Evolutionary conservation across 1,140 invertebrate species (phyloP).

Genomic region (Samia ricini): DNA sequence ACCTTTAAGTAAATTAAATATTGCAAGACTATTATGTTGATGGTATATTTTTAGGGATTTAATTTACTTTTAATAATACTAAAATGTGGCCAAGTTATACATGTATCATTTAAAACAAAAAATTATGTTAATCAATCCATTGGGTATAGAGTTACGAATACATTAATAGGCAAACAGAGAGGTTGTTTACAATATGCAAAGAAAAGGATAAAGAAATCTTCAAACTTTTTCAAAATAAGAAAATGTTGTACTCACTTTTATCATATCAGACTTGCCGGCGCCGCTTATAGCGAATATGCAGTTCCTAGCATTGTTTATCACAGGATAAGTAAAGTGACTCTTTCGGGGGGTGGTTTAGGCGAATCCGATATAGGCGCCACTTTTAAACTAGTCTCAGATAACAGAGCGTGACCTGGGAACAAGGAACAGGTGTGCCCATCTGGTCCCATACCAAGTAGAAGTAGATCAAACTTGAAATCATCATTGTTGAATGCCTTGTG

Average conservation of each 20-base stretch:
- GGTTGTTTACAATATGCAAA: too few species aligned
- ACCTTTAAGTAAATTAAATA: too few species aligned
- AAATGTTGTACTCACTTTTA: constrained; percentile 83
- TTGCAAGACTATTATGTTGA: too few species aligned
- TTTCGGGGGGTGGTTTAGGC: constrained; percentile 94
- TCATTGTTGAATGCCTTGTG: constrained; percentile 80
- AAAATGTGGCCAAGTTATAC: too few species aligned
- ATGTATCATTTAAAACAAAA: too few species aligned
- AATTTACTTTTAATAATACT: too few species aligned
- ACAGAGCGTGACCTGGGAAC: constrained; percentile 91
- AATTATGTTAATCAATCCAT: too few species aligned
- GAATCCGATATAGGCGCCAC: constrained; percentile 94
- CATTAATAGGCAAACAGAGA: too few species aligned
- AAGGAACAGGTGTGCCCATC: constrained; percentile 99
- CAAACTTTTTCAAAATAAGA: constrained; percentile 3
- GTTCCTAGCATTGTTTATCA: constrained; percentile 92
- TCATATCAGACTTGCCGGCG: constrained; percentile 90
- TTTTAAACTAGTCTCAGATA: constrained; percentile 83
- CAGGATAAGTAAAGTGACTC: constrained; percentile 96
- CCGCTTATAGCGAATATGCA: constrained; percentile 93
- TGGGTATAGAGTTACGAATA: too few species aligned
- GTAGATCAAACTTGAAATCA: constrained; percentile 88
- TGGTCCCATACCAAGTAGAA: constrained; percentile 96
- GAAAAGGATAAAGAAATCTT: too few species aligned
- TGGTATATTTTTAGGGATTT: too few species aligned